Conservation (phyloP, 2,888 invertebrate genomes). For the Ichneumoninae sp. region DNA sequence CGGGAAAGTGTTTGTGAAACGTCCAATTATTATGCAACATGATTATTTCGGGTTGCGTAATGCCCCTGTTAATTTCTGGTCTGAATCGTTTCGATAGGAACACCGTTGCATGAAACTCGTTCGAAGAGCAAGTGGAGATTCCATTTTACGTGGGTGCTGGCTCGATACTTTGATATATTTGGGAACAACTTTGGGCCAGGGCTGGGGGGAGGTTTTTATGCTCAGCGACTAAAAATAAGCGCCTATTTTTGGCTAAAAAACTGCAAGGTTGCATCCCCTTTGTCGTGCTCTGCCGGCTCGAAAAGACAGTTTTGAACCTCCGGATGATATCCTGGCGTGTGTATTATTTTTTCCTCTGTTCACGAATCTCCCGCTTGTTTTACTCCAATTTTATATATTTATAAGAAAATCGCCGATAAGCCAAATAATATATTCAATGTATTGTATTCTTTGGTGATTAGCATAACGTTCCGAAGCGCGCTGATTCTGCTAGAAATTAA, state of each 20-base stretch:
- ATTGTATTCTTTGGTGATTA: neutral
- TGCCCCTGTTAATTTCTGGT: too few species aligned
- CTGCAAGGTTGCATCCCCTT: too few species aligned
- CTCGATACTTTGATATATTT: too few species aligned
- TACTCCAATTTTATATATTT: neutral
- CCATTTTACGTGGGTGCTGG: neutral
- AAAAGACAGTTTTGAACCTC: too few species aligned
- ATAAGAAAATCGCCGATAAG: neutral
- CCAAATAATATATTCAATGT: neutral
- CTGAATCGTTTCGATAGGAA: neutral
- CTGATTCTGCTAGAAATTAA: neutral
- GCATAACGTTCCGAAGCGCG: neutral
- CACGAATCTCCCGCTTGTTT: neutral
- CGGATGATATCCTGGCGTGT: too few species aligned
- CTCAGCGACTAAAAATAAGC: too few species aligned
- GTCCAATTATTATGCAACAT: neutral
- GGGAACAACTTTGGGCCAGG: too few species aligned
- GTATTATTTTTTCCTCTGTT: too few species aligned
- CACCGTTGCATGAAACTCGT: neutral
- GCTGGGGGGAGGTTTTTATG: too few species aligned
- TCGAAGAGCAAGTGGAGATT: neutral
- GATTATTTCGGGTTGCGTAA: too few species aligned
- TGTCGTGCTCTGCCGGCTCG: too few species aligned
- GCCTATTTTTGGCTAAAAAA: too few species aligned
- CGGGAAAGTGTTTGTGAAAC: neutral